These are phyloP conservation scores for Metellina segmentata DNA, from an alignment of 2,888 invertebrate species.

Conservation along the genomic window DNA sequence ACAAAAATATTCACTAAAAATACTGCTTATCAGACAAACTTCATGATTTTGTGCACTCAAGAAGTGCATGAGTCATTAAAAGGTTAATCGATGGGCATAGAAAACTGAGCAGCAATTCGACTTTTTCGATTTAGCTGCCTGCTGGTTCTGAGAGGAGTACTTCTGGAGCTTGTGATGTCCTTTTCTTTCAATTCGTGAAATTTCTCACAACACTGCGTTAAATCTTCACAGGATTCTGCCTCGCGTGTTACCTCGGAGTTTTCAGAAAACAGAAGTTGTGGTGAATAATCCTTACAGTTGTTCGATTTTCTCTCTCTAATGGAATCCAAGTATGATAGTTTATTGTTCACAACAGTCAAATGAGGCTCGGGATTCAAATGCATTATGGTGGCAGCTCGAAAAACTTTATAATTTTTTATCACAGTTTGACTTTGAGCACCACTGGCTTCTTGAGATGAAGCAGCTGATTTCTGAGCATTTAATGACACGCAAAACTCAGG, in stretches of 20 bases:
- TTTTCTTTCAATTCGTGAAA: not conserved
- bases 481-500: not conserved
- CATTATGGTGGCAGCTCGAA: not conserved
- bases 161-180: slow-evolving; percentile 56
- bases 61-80: slow-evolving; percentile 52
- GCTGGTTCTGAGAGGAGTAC: slow-evolving; percentile 52
- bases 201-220: not conserved
- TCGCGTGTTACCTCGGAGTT: slow-evolving; percentile 6
- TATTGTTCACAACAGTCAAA: not conserved
- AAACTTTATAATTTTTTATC: slow-evolving; percentile 28
- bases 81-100: slow-evolving; percentile 58
- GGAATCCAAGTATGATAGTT: not conserved
- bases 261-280: not conserved
- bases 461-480: slow-evolving; percentile 15
- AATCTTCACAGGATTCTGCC: slow-evolving; percentile 43
- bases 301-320: not conserved
- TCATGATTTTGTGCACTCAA: slow-evolving; percentile 52
- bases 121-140: slow-evolving; percentile 37
- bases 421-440: slow-evolving; percentile 29
- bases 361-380: slow-evolving; percentile 4
- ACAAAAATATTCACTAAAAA: slow-evolving; percentile 69
- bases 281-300: not conserved
- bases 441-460: not conserved
- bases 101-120: slow-evolving; percentile 72
- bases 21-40: slow-evolving; percentile 24